phyloP scores from a whole-genome alignment of 2,797 vertebrate genomes.

The Eulemur albifrons region DNA sequence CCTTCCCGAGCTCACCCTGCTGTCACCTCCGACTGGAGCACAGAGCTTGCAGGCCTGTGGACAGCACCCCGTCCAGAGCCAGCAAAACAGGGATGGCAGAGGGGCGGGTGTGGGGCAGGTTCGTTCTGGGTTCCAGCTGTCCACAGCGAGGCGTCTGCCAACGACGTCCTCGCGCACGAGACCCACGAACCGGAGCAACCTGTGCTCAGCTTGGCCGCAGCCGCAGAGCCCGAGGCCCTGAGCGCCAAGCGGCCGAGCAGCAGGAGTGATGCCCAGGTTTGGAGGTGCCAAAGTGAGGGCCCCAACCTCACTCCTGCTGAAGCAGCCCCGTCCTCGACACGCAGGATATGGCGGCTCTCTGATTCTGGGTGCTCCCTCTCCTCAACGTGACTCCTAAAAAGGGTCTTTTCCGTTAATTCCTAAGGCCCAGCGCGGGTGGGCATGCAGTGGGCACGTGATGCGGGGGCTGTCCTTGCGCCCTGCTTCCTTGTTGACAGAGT shows the following conservation, averaged over 20 bases:
- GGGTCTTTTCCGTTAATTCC: not conserved
- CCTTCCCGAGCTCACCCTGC: not conserved
- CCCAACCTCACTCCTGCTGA: not conserved
- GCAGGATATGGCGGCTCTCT: not conserved
- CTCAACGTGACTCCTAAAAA: not conserved
- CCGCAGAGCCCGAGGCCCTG: not conserved
- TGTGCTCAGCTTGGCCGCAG: not conserved
- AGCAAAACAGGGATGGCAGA: fast-evolving
- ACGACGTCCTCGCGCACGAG: not conserved
- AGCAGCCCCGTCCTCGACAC: not conserved
- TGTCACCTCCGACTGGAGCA: not conserved
- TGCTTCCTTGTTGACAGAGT: not conserved
- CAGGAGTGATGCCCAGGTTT: too few relatives aligned
- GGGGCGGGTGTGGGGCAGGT: not conserved
- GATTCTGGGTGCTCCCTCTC: not conserved
- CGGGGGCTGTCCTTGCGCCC: not conserved
- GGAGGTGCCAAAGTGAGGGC: too few relatives aligned
- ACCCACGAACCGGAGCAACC: fast-evolving
- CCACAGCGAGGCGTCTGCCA: not conserved
- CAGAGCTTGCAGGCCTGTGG: not conserved
- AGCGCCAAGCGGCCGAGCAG: fast-evolving
- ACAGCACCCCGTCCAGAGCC: not conserved
- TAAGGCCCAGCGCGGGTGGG: not conserved
- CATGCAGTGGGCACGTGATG: not conserved
- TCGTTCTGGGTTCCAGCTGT: not conserved